A percentile compares a stretch with the other conserved stretches of the same genome.
phyloP scores from a whole-genome alignment of 2,888 invertebrate genomes.

The Cerastoderma edule region DNA sequence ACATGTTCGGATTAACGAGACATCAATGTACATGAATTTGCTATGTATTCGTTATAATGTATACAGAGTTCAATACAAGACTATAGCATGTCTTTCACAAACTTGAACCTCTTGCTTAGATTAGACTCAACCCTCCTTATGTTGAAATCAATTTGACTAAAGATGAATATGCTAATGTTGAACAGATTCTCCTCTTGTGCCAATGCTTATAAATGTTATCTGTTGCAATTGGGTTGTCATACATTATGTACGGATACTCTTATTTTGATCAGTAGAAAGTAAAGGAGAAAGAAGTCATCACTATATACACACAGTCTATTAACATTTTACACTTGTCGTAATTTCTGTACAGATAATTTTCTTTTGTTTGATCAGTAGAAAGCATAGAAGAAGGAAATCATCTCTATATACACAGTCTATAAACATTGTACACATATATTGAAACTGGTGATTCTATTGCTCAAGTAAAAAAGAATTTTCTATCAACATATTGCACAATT shows the following conservation, averaged over 20 bases:
- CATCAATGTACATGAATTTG: too few species aligned
- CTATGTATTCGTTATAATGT: too few species aligned
- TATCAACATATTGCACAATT: neutral
- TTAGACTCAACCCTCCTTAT: too few species aligned
- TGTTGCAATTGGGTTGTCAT: neutral
- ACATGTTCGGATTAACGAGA: too few species aligned
- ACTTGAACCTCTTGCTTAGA: too few species aligned
- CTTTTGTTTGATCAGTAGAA: neutral
- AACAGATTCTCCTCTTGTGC: neutral
- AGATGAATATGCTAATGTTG: neutral
- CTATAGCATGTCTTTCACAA: too few species aligned
- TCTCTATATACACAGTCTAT: neutral
- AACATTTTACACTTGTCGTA: too few species aligned
- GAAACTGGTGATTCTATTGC: neutral
- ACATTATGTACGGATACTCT: neutral
- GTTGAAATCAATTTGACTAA: too few species aligned
- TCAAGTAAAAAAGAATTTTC: neutral
- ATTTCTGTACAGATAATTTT: neutral
- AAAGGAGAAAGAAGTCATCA: slow-evolving; percentile 1
- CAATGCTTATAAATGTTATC: slow-evolving; percentile 4
- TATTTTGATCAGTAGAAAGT: neutral
- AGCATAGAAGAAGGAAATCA: neutral
- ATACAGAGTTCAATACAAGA: too few species aligned
- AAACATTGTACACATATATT: neutral
- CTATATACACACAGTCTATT: too few species aligned